A percentile compares a stretch with the other conserved stretches of the same genome.
phyloP scores from a whole-genome alignment of 2,113 vertebrate genomes.

The Saimiri boliviensis region DNA sequence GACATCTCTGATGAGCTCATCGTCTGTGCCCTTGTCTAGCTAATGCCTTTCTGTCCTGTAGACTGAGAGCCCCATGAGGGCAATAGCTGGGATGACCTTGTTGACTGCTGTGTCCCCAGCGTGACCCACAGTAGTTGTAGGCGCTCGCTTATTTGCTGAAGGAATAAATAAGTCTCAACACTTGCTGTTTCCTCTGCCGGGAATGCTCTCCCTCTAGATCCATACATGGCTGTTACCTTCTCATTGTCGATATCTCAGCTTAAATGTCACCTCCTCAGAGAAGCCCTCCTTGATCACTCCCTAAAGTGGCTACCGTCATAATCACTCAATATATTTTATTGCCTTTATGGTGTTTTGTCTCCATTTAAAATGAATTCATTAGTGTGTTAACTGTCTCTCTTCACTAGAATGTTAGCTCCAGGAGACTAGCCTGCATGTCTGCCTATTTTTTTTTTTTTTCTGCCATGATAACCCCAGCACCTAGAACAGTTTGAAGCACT shows the following conservation, averaged over 20 bases:
- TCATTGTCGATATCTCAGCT: background rate
- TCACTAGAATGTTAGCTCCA: background rate
- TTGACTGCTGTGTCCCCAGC: background rate
- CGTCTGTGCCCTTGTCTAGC: no score
- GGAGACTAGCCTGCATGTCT: background rate
- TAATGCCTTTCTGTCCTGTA: background rate
- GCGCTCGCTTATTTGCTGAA: background rate
- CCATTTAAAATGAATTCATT: background rate
- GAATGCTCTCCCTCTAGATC: background rate
- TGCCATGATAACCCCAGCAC: no score
- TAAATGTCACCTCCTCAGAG: background rate
- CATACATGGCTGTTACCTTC: background rate
- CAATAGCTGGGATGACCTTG: no score
- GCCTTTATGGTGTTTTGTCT: background rate
- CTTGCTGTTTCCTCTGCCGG: background rate
- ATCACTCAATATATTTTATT: background rate
- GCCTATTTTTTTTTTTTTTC: background rate
- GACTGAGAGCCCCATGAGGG: accelerated
- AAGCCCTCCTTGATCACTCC: background rate
- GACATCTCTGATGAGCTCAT: background rate
- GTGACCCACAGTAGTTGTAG: no score
- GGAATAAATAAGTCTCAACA: background rate
- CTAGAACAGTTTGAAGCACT: background rate
- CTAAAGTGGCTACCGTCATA: background rate
- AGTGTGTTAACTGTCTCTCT: background rate